Evolutionary conservation across 2,888 invertebrate species (phyloP).

Genomic region (Conomelus anceps): DNA sequence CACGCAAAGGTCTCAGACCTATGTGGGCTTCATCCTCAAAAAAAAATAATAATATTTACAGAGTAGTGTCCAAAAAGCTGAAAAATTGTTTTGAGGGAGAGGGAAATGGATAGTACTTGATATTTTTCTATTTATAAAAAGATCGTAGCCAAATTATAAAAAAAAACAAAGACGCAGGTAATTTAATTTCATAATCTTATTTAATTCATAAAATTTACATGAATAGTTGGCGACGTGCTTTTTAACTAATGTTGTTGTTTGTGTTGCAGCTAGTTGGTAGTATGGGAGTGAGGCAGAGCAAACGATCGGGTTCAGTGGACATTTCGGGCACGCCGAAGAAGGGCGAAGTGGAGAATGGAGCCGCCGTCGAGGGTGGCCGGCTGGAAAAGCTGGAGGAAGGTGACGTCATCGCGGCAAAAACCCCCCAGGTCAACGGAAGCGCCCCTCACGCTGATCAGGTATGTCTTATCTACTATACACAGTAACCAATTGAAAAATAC

Average conservation of each 20-base stretch:
- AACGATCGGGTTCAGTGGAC: slow-evolving; percentile 37
- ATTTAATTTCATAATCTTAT: too few species aligned
- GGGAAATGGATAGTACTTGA: too few species aligned
- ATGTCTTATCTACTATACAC: not conserved
- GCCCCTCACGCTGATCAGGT: slow-evolving; percentile 31
- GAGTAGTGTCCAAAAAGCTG: too few species aligned
- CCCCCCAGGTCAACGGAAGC: slow-evolving; percentile 31
- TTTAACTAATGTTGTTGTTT: not conserved
- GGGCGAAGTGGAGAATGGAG: slow-evolving; percentile 32
- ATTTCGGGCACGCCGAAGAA: slow-evolving; percentile 36
- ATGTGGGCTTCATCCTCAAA: too few species aligned
- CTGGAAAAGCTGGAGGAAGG: slow-evolving; percentile 33
- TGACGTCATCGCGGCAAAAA: slow-evolving; percentile 28
- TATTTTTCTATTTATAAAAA: too few species aligned
- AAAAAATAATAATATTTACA: too few species aligned
- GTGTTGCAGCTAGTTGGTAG: not conserved
- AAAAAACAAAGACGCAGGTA: too few species aligned
- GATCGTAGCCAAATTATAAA: too few species aligned
- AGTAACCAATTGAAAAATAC: too few species aligned
- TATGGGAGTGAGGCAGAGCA: slow-evolving; percentile 42
- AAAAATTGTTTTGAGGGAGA: too few species aligned
- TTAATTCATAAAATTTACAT: too few species aligned
- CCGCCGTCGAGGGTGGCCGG: slow-evolving; percentile 29
- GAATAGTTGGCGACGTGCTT: not conserved
- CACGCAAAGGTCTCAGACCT: too few species aligned